These are phyloP conservation scores for Standfussiana lucernea DNA, from an alignment of 2,888 invertebrate species.

Conservation along the genomic window DNA sequence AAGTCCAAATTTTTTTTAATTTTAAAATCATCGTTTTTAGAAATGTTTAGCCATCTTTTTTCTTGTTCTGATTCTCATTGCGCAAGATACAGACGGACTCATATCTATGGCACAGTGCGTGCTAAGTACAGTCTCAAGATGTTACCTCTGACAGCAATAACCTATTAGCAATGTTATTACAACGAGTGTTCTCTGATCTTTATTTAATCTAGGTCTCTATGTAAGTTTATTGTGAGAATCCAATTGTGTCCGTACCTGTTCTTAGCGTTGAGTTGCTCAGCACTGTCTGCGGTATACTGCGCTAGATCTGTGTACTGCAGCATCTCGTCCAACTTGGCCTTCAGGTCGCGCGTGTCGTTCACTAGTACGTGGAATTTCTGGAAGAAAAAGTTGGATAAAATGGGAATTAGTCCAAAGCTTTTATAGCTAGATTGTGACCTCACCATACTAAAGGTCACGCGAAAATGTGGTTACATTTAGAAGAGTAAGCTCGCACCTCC, in stretches of 20 bases:
- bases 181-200: neutral
- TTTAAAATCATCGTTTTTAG: neutral
- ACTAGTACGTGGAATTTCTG: constrained; percentile 90
- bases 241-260: constrained; percentile 83
- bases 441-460: neutral
- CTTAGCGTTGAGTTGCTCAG: constrained; percentile 90
- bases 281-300: constrained; percentile 90
- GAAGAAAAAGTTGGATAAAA: neutral
- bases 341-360: constrained; percentile 91
- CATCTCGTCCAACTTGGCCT: constrained; percentile 93
- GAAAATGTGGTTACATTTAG: neutral
- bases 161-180: neutral
- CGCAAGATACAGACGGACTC: neutral
- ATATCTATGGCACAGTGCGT: neutral
- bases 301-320: constrained; percentile 92
- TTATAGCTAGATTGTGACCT: neutral
- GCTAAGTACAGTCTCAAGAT: neutral
- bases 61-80: neutral
- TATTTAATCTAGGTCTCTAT: neutral
- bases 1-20: too few species aligned
- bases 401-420: neutral
- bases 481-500: neutral
- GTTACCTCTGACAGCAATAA: neutral
- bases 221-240: neutral
- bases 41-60: neutral